Conservation (phyloP, 2,113 vertebrate genomes). For the Cryptomyrus ogoouensis region DNA sequence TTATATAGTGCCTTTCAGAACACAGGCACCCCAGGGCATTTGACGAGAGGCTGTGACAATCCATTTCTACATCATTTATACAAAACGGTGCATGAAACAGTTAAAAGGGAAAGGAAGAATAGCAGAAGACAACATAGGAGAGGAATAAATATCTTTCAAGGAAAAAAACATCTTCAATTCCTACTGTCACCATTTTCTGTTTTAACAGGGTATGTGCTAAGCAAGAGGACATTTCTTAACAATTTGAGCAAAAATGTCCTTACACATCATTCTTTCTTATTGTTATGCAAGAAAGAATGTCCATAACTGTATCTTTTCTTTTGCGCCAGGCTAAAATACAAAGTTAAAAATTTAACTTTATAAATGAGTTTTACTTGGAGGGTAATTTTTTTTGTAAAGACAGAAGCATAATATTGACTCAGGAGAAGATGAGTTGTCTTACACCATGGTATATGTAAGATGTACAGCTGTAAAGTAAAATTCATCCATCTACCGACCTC, state of each 20-base stretch:
- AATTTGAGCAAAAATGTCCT: not conserved
- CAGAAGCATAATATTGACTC: not conserved
- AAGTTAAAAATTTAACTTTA: not conserved
- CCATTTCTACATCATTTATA: not conserved
- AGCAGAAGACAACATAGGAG: not conserved
- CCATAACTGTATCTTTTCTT: not conserved
- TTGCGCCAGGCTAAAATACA: not conserved
- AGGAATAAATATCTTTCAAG: not conserved
- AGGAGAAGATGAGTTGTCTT: not conserved
- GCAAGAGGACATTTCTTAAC: not conserved
- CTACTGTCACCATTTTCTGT: not conserved
- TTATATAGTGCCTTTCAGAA: not conserved
- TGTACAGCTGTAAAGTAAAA: not conserved
- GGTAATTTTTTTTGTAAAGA: not conserved
- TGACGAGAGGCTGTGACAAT: not conserved
- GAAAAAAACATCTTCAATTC: not conserved
- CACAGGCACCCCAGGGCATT: not conserved
- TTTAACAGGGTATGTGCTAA: not conserved
- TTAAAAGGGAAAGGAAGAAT: not conserved
- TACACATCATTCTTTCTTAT: not conserved
- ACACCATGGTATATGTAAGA: not conserved
- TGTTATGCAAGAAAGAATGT: not conserved
- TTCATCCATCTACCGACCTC: not conserved
- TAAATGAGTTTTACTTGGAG: not conserved
- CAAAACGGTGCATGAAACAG: not conserved